A percentile compares a stretch with the other conserved stretches of the same genome.
These are phyloP conservation scores for Calliphora vomitoria DNA, from an alignment of 2,888 invertebrate genomes.

Conservation along the genomic window DNA sequence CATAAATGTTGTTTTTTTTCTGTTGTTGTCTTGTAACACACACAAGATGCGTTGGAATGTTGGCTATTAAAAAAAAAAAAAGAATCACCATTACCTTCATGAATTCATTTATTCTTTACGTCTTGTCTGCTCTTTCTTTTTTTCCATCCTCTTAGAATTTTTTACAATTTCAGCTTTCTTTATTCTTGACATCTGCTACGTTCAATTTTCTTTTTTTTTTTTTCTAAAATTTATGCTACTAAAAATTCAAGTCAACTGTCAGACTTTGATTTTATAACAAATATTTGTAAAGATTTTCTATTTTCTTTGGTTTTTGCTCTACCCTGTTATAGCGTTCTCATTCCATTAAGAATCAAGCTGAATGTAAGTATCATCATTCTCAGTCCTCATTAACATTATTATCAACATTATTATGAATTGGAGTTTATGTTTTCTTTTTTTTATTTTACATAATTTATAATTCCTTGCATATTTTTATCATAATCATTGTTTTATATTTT, in stretches of 20 bases:
- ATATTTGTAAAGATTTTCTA: slow-evolving; percentile 42
- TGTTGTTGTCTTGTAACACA: not conserved
- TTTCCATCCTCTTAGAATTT: not conserved
- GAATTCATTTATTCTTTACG: not conserved
- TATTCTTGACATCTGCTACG: slow-evolving; percentile 38
- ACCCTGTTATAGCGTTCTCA: not conserved
- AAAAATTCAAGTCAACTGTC: slow-evolving; percentile 46
- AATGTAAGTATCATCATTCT: not conserved
- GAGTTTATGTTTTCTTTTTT: not conserved
- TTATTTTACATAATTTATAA: slow-evolving; percentile 9
- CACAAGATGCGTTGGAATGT: slow-evolving; percentile 45
- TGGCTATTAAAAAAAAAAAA: slow-evolving; percentile 27
- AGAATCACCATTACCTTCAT: not conserved
- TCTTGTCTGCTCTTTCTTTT: not conserved
- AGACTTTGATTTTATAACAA: slow-evolving; percentile 45
- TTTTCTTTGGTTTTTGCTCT: not conserved
- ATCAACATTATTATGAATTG: not conserved
- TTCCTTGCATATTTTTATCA: slow-evolving; percentile 16
- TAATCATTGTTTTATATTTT: slow-evolving; percentile 1
- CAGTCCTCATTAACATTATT: slow-evolving; percentile 29
- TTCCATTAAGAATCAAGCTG: not conserved
- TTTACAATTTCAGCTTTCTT: not conserved
- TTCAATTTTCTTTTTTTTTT: slow-evolving; percentile 6
- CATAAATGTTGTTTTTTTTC: not conserved
- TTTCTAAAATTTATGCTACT: slow-evolving; percentile 21